Evolutionary conservation across 2,888 invertebrate species (phyloP).

Genomic region (Ochropleura leucogaster): DNA sequence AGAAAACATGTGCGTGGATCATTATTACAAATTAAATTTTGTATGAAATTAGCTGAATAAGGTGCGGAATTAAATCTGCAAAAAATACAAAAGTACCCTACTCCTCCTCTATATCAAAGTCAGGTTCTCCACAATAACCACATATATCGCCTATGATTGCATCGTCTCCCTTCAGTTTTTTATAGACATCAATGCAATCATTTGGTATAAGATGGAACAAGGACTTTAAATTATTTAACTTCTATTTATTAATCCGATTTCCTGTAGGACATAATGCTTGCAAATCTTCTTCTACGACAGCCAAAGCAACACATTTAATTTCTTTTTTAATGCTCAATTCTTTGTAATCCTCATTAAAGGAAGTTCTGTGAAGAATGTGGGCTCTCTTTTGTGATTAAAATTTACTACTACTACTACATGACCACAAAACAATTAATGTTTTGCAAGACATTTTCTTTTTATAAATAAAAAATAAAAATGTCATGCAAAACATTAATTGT

Average conservation of each 20-base stretch:
- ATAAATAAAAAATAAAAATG: too few species aligned
- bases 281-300: conserved; percentile 36
- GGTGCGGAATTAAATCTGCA: conserved; percentile 33
- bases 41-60: conserved; percentile 23
- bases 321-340: conserved; percentile 32
- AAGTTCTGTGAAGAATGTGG: conserved; percentile 42
- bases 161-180: conserved; percentile 41
- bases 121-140: conserved; percentile 27
- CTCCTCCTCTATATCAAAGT: conserved; percentile 31
- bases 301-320: conserved; percentile 35
- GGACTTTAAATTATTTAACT: conserved; percentile 39
- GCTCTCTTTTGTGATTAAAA: conserved; percentile 33
- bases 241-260: conserved; percentile 32
- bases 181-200: conserved; percentile 36
- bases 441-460: too few species aligned
- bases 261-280: conserved; percentile 36
- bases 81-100: conserved; percentile 33
- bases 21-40: conserved; percentile 29
- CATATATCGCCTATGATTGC: conserved; percentile 39
- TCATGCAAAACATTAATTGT: too few species aligned
- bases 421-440: too few species aligned
- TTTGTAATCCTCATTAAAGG: conserved; percentile 35
- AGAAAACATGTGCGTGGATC: conserved; percentile 23
- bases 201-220: conserved; percentile 39
- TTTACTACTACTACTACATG: too few species aligned